A percentile compares a stretch with the other conserved stretches of the same genome.
Evolutionary conservation across 2,888 invertebrate genomes (phyloP).

Genomic region (Zootermopsis nevadensis): DNA sequence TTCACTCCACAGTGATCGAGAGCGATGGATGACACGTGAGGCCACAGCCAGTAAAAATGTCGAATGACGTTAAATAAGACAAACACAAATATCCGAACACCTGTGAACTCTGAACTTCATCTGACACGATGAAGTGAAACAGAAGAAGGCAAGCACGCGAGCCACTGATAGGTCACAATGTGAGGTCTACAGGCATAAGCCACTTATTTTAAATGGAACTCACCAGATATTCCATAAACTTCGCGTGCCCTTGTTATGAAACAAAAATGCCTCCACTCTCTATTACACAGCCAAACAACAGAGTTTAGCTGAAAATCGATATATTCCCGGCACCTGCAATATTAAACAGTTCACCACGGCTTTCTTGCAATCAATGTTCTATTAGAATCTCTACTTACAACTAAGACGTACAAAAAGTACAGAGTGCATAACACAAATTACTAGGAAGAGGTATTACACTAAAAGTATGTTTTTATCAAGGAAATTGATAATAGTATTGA

Average conservation of each 20-base stretch:
- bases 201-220: background rate
- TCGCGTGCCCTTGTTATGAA: constrained; percentile 27
- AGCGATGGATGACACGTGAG: too few relatives aligned
- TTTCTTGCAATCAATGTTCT: background rate
- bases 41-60: too few relatives aligned
- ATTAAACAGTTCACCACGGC: background rate
- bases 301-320: constrained; percentile 15
- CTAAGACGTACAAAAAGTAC: background rate
- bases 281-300: background rate
- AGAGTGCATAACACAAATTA: background rate
- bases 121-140: too few relatives aligned
- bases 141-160: too few relatives aligned
- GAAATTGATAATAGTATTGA: background rate
- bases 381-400: background rate
- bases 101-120: too few relatives aligned
- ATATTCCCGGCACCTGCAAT: background rate
- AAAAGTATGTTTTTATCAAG: background rate
- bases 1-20: too few relatives aligned
- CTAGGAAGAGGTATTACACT: background rate
- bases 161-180: too few relatives aligned
- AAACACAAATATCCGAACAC: too few relatives aligned
- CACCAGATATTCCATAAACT: background rate
- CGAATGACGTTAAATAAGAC: too few relatives aligned
- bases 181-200: too few relatives aligned
- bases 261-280: constrained; percentile 24